phyloP scores from a whole-genome alignment of 2,113 vertebrate species.

The Pluvialis apricaria region DNA sequence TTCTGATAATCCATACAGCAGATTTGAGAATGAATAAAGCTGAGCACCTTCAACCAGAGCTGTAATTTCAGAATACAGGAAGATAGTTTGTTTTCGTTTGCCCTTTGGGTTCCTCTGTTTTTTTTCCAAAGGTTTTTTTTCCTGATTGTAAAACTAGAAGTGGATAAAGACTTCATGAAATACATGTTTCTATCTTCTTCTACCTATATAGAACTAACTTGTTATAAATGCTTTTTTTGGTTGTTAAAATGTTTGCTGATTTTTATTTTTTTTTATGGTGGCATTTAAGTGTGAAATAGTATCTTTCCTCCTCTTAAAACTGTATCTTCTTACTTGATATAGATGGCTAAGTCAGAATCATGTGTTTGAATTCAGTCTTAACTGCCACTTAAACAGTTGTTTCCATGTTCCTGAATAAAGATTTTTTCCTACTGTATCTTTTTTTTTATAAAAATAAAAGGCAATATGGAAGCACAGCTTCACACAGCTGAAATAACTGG shows the following conservation, averaged over 20 bases:
- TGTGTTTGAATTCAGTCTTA: not conserved
- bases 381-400: not conserved
- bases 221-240: not conserved
- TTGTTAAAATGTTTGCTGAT: not conserved
- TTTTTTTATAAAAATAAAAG: not conserved
- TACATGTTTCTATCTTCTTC: not conserved
- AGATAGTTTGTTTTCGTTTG: not conserved
- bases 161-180: not conserved
- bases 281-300: not conserved
- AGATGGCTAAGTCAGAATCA: not conserved
- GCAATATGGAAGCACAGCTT: not conserved
- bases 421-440: not conserved
- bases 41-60: not conserved
- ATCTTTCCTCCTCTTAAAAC: not conserved
- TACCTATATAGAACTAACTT: not conserved
- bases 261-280: not conserved
- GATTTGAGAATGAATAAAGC: slow-evolving; percentile 86
- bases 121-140: not conserved
- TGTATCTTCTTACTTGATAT: not conserved
- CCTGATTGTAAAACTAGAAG: not conserved
- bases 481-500: not conserved
- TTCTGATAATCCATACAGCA: slow-evolving; percentile 86
- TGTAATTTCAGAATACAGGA: not conserved
- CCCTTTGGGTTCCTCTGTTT: not conserved
- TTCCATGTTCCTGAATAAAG: slow-evolving; percentile 24